Evolutionary conservation across 2,797 vertebrate genomes (phyloP), one percentile per base, ranked within the genome.

Genomic region (Botia kubotai): DNA sequence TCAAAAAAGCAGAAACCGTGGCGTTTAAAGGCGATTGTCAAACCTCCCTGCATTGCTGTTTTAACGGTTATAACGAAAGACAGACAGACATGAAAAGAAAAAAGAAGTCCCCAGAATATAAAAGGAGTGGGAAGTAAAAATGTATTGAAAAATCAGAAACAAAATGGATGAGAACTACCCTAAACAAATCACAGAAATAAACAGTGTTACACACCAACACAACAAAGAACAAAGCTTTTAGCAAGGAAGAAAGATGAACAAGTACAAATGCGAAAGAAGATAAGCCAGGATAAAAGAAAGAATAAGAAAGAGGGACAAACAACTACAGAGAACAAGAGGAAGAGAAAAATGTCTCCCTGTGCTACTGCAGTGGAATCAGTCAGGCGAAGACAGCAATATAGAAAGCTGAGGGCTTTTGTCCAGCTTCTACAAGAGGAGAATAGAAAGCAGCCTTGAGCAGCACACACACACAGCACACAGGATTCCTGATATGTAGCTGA

Each of bases 371-470:
- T 17, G 46, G 43, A 63, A 71, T 79, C 77, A 63, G 77, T 72
- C 77, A 72, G 26, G 77, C 77, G 29, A 63, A 79, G 77, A 66
- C 77, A 79, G 63, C 58, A 65, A 79, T 43, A 79, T 65, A 79
- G 68, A 65, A 65, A 72, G 76, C 58, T 72, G 68, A 65, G 68
- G 68, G 46, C 69, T 50, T 72, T 72, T 79, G 58, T 72, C 77
- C 69, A 55, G 69, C 57, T 65, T 65, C 69, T 72, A 53, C 29
- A 19, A 72, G 58, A 52, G 11, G 16, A 79, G 67, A 57, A 79
- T 60, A 43, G 23, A 79, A 71, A 71, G 26, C 53, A 79, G 68
- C 68, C 77, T 60, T 77, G 75, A 77, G 66, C 65, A 70, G 65
- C 39, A 69, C 39, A 69, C 39, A 69, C n/a, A 43, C 39, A 69